Evolutionary conservation across 2,113 vertebrate genomes (phyloP), one percentile per base, ranked within the genome.

Genomic region (Indri indri): DNA sequence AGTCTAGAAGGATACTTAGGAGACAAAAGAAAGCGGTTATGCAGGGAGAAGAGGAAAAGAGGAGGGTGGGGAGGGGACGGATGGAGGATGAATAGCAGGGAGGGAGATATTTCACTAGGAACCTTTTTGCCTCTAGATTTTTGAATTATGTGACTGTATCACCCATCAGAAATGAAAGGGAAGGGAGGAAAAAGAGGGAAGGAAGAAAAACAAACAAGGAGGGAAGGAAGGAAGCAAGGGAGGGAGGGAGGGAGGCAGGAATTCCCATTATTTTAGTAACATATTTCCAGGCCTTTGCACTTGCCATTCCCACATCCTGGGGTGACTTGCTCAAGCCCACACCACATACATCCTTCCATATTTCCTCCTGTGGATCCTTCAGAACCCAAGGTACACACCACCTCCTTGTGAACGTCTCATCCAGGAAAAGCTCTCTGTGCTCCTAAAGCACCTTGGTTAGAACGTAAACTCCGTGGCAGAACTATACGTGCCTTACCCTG

Each of bases 11-110:
- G 61, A 9, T 4, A 8, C 22, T 50, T 5, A 54, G 47, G 79
- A 68, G 11, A 61, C 20, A 23, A 17, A n/a, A 27, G 18, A 23
- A 87, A 54, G 84, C 25, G 25, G 17, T n/a, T 13, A 1, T 6
- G 0, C 6, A 32, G 0, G 11, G 6, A 9, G 17, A 25, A 40
- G 18, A 54, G 17, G 4, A 0, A 3, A 6, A n/a, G 6, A 14
- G 3, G 54, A 63, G 22, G 34, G 3, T 22, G 8, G n/a, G 40
- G 10, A 34, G 12, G 0, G 5, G 13, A 8, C 0, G 1, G 57
- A 32, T 5, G 11, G 6, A 7, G 13, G 13, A 5, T 0, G 4
- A 13, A 45, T 14, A 2, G 18, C 54, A 22, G 40, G 22, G 40
- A 45, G 52, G 37, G 40, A 18, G 40, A 7, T 7, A 37, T 1